A percentile compares a stretch with the other conserved stretches of the same genome.
Conservation (phyloP, 1,140 invertebrate genomes). For the Achatina immaculata region DNA sequence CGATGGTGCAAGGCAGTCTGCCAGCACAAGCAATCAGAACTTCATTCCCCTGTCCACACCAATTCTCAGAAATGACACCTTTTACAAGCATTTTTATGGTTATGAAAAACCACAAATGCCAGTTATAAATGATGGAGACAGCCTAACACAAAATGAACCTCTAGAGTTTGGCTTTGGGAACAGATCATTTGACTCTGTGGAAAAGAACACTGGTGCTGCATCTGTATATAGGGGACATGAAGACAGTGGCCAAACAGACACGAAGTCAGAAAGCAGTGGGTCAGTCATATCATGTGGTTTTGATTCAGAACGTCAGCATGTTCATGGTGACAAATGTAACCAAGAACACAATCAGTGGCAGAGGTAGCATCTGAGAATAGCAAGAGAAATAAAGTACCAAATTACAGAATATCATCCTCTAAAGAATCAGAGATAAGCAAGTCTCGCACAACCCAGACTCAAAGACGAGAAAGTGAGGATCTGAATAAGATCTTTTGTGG, state of each 20-base stretch:
- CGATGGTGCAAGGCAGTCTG: neutral
- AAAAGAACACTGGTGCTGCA: neutral
- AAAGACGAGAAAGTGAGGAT: neutral
- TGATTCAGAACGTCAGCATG: neutral
- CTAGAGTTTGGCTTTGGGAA: constrained; percentile 39
- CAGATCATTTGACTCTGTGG: neutral
- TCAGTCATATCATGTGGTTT: too few species aligned
- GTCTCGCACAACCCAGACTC: neutral
- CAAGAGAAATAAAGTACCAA: neutral
- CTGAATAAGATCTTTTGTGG: neutral
- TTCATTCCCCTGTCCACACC: constrained; percentile 49
- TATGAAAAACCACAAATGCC: constrained; percentile 27
- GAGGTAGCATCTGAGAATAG: neutral
- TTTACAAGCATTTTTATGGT: constrained; percentile 32
- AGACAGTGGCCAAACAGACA: too few species aligned
- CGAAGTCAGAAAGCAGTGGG: too few species aligned
- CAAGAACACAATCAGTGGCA: neutral
- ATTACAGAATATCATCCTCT: neutral
- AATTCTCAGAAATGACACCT: constrained; percentile 40
- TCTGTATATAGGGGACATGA: neutral
- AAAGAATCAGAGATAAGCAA: neutral
- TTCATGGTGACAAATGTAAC: neutral
- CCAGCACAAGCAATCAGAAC: neutral
- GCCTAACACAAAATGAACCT: constrained; percentile 45
- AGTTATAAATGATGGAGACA: constrained; percentile 23